Percentiles rank a stretch among this genome's conserved stretches.
Evolutionary conservation across 2,797 vertebrate genomes (phyloP).

Genomic region (Novumbra hubbsi): DNA sequence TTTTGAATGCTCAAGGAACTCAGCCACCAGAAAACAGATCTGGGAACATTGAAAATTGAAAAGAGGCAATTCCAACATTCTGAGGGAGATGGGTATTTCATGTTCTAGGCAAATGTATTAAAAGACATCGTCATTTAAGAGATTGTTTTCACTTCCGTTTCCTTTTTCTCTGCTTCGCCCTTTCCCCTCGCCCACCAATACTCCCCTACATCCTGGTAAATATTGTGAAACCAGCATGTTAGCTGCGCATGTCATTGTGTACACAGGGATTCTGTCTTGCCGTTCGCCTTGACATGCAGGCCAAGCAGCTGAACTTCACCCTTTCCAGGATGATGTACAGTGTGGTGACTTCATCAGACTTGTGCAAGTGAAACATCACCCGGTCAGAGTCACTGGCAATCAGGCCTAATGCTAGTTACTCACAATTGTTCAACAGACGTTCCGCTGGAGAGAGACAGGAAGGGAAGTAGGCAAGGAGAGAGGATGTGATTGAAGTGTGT

Average conservation of each 20-base stretch:
- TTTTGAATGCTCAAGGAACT: slow-evolving; percentile 74
- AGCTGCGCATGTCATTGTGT: not conserved
- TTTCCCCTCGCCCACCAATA: too few relatives aligned
- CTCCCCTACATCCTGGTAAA: too few relatives aligned
- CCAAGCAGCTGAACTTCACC: slow-evolving; percentile 78
- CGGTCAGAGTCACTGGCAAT: slow-evolving; percentile 76
- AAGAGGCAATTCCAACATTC: too few relatives aligned
- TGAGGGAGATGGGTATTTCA: too few relatives aligned
- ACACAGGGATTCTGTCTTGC: slow-evolving; percentile 39
- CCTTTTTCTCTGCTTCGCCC: too few relatives aligned
- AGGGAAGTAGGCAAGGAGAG: not conserved
- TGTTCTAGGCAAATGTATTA: too few relatives aligned
- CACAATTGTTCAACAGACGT: slow-evolving; percentile 73
- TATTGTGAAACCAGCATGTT: too few relatives aligned
- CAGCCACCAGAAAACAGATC: slow-evolving; percentile 62
- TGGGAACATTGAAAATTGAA: not conserved
- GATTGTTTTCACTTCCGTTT: too few relatives aligned
- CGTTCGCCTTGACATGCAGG: slow-evolving; percentile 77
- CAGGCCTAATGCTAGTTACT: slow-evolving; percentile 75
- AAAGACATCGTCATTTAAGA: too few relatives aligned
- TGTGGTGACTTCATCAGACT: slow-evolving; percentile 55
- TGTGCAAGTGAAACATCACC: slow-evolving; percentile 72
- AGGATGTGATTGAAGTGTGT: too few relatives aligned
- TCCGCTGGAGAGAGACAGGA: slow-evolving; percentile 57
- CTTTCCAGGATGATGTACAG: slow-evolving; percentile 71